A percentile compares a stretch with the other conserved stretches of the same genome.
These are phyloP conservation scores for Thecophora atra DNA, from an alignment of 2,888 invertebrate genomes.

Conservation along the genomic window DNA sequence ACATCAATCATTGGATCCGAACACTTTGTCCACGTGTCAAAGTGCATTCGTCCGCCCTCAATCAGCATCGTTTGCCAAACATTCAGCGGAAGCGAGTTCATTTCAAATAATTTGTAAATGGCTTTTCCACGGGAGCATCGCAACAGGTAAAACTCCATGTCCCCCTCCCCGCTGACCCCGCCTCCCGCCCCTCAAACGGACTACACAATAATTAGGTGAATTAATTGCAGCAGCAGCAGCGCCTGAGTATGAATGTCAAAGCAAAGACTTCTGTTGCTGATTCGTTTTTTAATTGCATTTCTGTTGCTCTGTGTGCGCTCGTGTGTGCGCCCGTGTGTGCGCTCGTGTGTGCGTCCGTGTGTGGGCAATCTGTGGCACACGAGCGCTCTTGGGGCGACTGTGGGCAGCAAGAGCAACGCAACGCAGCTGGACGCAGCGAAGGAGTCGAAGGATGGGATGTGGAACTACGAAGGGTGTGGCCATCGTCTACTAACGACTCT, in stretches of 20 bases:
- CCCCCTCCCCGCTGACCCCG: too few relatives aligned
- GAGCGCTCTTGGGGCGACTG: too few relatives aligned
- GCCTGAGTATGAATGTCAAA: neutral
- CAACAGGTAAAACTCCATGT: too few relatives aligned
- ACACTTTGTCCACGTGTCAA: neutral
- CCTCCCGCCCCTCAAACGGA: too few relatives aligned
- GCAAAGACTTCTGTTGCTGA: conserved; percentile 31
- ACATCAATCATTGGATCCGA: too few relatives aligned
- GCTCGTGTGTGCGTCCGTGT: neutral
- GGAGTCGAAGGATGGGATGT: neutral
- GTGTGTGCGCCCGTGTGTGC: neutral
- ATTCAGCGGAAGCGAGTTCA: neutral
- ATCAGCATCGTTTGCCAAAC: neutral
- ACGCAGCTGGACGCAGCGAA: neutral
- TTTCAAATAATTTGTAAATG: neutral
- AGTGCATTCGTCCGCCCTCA: neutral
- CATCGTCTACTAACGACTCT: too few relatives aligned
- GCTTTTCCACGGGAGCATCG: neutral
- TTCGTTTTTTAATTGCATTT: conserved; percentile 30
- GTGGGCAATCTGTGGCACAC: neutral
- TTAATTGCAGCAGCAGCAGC: conserved; percentile 32
- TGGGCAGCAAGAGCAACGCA: neutral
- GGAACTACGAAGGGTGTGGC: neutral
- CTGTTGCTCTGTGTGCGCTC: neutral
- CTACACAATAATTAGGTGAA: conserved; percentile 35